Evolutionary conservation across 2,888 invertebrate genomes (phyloP).

Genomic region (Poecilus cupreus): DNA sequence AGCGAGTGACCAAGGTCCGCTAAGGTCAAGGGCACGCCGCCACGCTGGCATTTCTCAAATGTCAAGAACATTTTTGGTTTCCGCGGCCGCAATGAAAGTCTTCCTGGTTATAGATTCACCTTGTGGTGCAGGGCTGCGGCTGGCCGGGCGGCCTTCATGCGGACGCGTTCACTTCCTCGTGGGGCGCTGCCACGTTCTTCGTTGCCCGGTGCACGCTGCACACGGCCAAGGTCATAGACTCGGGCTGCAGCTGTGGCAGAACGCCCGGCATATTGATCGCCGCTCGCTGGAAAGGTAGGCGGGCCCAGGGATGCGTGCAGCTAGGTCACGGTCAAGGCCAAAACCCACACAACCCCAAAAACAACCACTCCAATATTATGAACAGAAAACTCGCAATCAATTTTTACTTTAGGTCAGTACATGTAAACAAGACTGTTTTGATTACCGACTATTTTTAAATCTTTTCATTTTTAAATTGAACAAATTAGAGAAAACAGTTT

Average conservation of each 20-base stretch:
- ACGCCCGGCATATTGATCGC: constrained; percentile 41
- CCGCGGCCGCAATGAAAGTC: constrained; percentile 44
- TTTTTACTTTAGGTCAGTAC: not conserved
- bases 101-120: constrained; percentile 48
- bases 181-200: not conserved
- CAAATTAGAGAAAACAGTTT: too few relatives aligned
- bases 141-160: constrained; percentile 17
- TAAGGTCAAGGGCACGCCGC: constrained; percentile 52
- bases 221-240: constrained; percentile 41
- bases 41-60: constrained; percentile 57
- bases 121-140: constrained; percentile 12
- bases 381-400: not conserved
- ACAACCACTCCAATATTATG: not conserved
- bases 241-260: constrained; percentile 2
- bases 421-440: too few relatives aligned
- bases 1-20: constrained; percentile 12
- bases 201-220: constrained; percentile 32
- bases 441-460: too few relatives aligned
- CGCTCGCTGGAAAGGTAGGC: constrained; percentile 11
- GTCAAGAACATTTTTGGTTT: constrained; percentile 60
- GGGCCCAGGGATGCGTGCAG: constrained; percentile 24
- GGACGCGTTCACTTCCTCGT: constrained; percentile 34
- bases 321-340: constrained; percentile 51
- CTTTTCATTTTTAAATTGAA: too few relatives aligned
- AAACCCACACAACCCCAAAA: not conserved